Evolutionary conservation across 2,888 invertebrate genomes (phyloP).

Genomic region (Clistopyga incitator): DNA sequence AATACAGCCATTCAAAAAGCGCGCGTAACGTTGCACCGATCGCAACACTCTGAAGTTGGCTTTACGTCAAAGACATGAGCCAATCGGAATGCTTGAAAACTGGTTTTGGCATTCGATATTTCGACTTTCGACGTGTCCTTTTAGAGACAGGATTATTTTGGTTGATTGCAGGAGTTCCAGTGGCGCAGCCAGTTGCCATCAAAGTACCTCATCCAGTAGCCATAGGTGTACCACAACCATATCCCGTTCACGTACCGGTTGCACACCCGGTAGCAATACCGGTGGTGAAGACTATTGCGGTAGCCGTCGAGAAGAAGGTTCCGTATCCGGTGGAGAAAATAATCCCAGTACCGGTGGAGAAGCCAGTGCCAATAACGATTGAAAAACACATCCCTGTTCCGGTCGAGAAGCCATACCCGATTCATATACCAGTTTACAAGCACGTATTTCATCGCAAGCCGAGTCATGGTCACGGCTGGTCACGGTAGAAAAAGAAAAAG

Average conservation of each 20-base stretch:
- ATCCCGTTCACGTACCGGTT: constrained; percentile 89
- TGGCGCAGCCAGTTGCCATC: constrained; percentile 87
- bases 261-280: constrained; percentile 89
- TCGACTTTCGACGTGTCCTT: too few species aligned
- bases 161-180: constrained; percentile 84
- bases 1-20: too few species aligned
- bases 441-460: constrained; percentile 88
- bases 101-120: too few species aligned
- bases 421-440: constrained; percentile 90
- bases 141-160: background rate
- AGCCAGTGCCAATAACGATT: constrained; percentile 88
- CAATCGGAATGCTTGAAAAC: too few species aligned
- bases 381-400: constrained; percentile 89
- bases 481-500: constrained; percentile 40
- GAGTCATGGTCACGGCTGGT: constrained; percentile 71
- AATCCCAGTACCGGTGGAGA: constrained; percentile 88
- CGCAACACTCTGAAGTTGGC: too few species aligned
- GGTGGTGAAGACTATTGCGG: constrained; percentile 88
- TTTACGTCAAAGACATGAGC: too few species aligned
- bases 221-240: constrained; percentile 87
- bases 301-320: constrained; percentile 89
- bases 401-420: constrained; percentile 89
- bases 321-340: constrained; percentile 89
- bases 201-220: constrained; percentile 86
- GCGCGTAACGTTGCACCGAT: too few species aligned